Base-by-base conservation (phyloP, 2,888 invertebrate species). In the Pseudococcus viburni region DNA sequence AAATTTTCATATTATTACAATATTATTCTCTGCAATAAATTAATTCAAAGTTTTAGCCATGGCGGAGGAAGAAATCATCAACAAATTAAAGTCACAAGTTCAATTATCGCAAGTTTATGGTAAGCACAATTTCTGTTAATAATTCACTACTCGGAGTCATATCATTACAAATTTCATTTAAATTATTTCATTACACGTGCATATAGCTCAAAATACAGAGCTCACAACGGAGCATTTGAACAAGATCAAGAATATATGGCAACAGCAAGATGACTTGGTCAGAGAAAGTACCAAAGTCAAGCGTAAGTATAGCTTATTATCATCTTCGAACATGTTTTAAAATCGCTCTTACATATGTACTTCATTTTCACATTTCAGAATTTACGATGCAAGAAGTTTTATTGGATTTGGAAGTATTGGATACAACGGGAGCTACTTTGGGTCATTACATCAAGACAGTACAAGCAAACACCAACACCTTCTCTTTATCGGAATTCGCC, bases 401-500 rank as follows among this genome's bases (percentile, higher is more conserved):
- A 12, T 33, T 83, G 33, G 80, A 83, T 83, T 46, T 83, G 19
- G n/a, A 83, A 19, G 80, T 83, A 19, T 26, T 83, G 19, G 42
- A 46, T 4, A 42, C 9, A 83, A 83, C 80, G 0, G 80, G 80
- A 9, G 11, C 42, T 9, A 46, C 42, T 19, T 46, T 83, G n/a
- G 46, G 46, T 9, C 39, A 83, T 19, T 83, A 19, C 11, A 83
- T 83, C n/a, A 83, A 83, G 11, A 42, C 42, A 11, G 80, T 83
- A 12, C 46, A 83, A 46, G 80, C 80, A 19, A 83, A 83, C 80
- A 46, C 46, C 7, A 46, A 83, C 17, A 26, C 80, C 12, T 83
- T 83, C 19, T 46, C 80, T 8, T 46, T 83, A 46, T 46, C 80
- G 1, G 80, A 83, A 83, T 83, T 83, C 19, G 80, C 80, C 19